Evolutionary conservation across 2,888 invertebrate species (phyloP).

Genomic region (Punctoribates punctum): DNA sequence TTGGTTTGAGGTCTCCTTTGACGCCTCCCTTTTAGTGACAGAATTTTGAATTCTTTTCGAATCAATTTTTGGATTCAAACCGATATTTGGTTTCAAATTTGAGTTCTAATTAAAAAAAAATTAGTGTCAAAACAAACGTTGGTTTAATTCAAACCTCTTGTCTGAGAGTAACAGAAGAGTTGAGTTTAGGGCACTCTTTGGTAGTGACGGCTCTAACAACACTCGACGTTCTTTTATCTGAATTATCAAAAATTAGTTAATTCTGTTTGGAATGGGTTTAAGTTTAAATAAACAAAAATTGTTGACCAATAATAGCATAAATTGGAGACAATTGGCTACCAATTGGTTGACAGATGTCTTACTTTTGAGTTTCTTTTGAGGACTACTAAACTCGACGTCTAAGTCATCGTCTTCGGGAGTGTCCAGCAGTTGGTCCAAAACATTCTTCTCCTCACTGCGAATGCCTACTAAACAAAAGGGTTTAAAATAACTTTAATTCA

Average conservation of each 20-base stretch:
- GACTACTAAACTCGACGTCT: constrained; percentile 49
- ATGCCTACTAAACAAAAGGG: constrained; percentile 21
- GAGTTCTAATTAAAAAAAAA: neutral
- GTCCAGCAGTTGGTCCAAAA: constrained; percentile 49
- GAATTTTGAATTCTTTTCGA: neutral
- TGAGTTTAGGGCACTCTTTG: constrained; percentile 18
- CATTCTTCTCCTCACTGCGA: constrained; percentile 44
- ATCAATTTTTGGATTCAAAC: neutral
- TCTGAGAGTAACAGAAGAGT: constrained; percentile 20
- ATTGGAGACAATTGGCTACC: neutral
- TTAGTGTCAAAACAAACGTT: neutral
- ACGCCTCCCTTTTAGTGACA: neutral
- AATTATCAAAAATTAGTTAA: neutral
- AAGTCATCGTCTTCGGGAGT: constrained; percentile 50
- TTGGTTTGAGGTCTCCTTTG: neutral
- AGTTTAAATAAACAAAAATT: neutral
- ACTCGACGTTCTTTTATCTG: constrained; percentile 24
- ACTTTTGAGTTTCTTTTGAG: constrained; percentile 47
- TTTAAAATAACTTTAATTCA: neutral
- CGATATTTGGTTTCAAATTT: neutral
- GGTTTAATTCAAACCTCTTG: neutral
- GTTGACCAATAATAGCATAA: neutral
- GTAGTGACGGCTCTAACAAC: constrained; percentile 19
- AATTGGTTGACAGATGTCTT: constrained; percentile 7
- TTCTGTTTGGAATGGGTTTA: neutral